Conservation (phyloP, 2,113 vertebrate species). For the Eclectus roratus region DNA sequence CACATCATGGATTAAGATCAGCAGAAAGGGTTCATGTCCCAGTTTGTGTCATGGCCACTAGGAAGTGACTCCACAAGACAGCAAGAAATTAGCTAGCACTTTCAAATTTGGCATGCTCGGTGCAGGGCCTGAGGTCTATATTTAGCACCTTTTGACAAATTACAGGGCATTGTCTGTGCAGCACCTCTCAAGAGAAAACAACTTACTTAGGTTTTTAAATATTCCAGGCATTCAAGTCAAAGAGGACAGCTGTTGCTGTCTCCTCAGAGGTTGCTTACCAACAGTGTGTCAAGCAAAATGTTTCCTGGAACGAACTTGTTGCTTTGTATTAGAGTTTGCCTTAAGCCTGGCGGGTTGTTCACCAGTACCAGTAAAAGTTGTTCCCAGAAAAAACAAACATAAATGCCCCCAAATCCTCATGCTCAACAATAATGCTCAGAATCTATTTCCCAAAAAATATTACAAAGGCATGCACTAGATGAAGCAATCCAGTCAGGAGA, state of each 20-base stretch:
- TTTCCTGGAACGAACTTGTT: not conserved
- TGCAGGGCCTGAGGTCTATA: not conserved
- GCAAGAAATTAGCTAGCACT: not conserved
- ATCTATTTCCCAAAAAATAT: not conserved
- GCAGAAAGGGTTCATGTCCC: not conserved
- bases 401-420: not conserved
- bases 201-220: not conserved
- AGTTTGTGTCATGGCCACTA: not conserved
- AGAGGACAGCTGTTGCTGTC: not conserved
- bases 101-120: not conserved
- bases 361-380: not conserved
- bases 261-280: not conserved
- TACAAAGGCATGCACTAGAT: not conserved
- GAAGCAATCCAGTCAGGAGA: not conserved
- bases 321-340: not conserved
- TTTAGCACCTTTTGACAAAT: not conserved
- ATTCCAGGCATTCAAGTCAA: not conserved
- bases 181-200: not conserved
- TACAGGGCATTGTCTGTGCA: not conserved
- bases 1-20: not conserved
- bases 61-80: not conserved
- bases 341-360: not conserved
- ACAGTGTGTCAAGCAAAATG: not conserved
- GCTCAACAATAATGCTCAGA: not conserved
- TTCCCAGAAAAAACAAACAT: not conserved